Conservation (phyloP, 2,888 invertebrate genomes). For the Agrochola litura region DNA sequence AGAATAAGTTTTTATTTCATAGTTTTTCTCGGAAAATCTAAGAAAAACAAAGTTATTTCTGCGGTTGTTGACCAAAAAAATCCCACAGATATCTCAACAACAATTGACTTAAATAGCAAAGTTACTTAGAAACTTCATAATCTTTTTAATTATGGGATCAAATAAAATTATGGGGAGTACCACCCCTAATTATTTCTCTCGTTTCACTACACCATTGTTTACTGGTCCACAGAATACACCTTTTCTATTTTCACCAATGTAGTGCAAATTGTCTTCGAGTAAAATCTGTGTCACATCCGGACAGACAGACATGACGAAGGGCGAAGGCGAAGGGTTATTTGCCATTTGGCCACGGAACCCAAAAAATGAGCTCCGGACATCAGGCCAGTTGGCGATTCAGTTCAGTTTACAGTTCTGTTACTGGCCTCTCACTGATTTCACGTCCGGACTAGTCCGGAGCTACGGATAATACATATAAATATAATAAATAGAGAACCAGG, state of each 20-base stretch:
- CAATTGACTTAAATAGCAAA: neutral
- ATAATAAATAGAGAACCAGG: too few relatives aligned
- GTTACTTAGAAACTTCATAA: neutral
- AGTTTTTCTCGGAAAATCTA: neutral
- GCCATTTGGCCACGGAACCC: neutral
- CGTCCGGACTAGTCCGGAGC: neutral
- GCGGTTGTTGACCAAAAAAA: neutral
- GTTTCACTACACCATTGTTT: neutral
- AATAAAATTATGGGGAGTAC: neutral
- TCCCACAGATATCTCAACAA: neutral
- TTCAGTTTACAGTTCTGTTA: neutral
- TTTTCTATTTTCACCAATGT: neutral
- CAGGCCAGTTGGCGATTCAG: neutral
- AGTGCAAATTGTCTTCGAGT: neutral
- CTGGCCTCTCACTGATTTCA: neutral
- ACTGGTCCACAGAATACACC: neutral
- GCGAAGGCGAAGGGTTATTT: neutral
- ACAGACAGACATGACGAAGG: neutral
- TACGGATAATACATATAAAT: too few relatives aligned
- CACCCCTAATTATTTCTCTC: too few relatives aligned
- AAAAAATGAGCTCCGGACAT: neutral
- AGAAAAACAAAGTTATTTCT: neutral
- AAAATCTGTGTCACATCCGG: neutral
- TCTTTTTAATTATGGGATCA: neutral
- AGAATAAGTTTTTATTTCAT: neutral